Evolutionary conservation across 1,140 invertebrate species (phyloP).

Genomic region (Mizuhopecten yessoensis): DNA sequence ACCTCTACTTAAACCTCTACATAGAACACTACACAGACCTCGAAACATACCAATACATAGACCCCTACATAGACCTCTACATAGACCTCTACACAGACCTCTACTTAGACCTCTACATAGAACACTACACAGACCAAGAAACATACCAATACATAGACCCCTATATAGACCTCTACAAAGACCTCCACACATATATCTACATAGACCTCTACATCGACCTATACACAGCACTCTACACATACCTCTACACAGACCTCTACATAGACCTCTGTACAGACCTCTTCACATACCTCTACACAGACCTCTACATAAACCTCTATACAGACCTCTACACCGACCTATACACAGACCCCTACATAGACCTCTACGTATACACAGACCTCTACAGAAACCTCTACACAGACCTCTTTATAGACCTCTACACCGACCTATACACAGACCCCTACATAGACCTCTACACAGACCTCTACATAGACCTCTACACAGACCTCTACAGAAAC

Average conservation of each 20-base stretch:
- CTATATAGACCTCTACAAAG: background rate
- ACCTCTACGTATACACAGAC: background rate
- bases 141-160: background rate
- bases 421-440: background rate
- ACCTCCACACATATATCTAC: background rate
- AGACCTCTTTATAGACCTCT: background rate
- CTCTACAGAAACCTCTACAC: background rate
- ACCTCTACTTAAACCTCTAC: no score
- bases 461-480: background rate
- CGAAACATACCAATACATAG: background rate
- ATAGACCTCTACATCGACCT: background rate
- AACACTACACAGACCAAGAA: background rate
- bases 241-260: background rate
- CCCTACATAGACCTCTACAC: background rate
- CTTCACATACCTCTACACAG: no score
- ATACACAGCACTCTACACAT: background rate
- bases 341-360: background rate
- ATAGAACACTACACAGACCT: no score
- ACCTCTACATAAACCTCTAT: no score
- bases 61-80: background rate
- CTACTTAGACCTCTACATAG: no score
- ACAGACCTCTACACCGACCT: background rate
- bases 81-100: no score
- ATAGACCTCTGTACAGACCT: no score
- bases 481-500: background rate